Base-by-base conservation (phyloP, 1,140 invertebrate genomes). In the Drosophila erecta region DNA sequence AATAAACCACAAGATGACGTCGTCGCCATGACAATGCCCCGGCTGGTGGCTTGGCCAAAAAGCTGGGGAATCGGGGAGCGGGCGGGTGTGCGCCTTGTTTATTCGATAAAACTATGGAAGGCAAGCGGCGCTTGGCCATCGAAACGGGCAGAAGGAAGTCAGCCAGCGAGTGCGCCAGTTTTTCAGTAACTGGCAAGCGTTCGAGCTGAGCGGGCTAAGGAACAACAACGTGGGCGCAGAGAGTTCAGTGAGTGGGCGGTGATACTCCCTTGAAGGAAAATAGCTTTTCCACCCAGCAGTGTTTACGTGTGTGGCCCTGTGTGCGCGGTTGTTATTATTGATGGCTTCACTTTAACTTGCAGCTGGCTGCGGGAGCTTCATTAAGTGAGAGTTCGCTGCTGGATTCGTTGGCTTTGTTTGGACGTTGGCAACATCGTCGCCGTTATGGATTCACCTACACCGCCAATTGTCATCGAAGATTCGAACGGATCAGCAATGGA, bases 401-500 rank as follows among this genome's bases (percentile, higher is more conserved):
- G 64, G 64, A 75, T 72, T 79, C 76, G 73, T 54, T 81, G 79
- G 59, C 64, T 66, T 73, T 66, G 56, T 51, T 60, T 57, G 49
- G 43, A 69, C 73, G 76, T 77, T 79, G 73, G 60, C 79, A 81
- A 77, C 72, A 76, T 85, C 76, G 81, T 80, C 81, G 73, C 59
- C 79, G 84, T 84, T 74, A 92, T 92, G 91, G 91, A 92, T 83
- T 92, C 91, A 91, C 91, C 91, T 86, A 92, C 91, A 85, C 91
- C 91, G 90, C 76, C 89, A 91, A 91, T 92, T 90, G 86, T 91
- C 78, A 90, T 92, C 54, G 92, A 94, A 71, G 92, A 93, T 90
- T 91, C 86, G 67, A 92, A 92, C 90, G 93, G 93, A 81, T 84
- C 92, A 92, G 94, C 94, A 93, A 97, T 97, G 96, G 96, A 97